Percentiles rank a stretch among this genome's conserved stretches.
Evolutionary conservation across 2,888 invertebrate species (phyloP).

Genomic region (Amiota mariae): DNA sequence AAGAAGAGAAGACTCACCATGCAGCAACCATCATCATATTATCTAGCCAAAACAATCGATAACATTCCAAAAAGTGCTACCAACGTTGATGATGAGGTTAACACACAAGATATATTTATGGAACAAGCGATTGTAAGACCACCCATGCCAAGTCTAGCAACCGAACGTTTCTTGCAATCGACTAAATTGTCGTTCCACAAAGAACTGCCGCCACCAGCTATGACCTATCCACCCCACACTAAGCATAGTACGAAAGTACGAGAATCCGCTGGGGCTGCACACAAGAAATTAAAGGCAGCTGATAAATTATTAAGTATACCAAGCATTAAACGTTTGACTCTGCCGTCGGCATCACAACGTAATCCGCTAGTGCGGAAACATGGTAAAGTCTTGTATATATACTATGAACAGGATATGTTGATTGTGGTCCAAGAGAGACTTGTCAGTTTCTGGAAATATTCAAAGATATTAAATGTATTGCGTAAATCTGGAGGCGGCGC

Average conservation of each 20-base stretch:
- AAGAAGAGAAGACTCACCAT: neutral
- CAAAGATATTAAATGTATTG: conserved; percentile 64
- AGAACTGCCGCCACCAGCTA: conserved; percentile 32
- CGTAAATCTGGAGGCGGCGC: conserved; percentile 31
- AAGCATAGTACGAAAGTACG: neutral
- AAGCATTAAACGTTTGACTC: conserved; percentile 53
- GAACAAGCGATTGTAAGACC: conserved; percentile 29
- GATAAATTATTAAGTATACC: neutral
- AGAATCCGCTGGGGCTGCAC: neutral
- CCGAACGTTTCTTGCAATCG: conserved; percentile 32
- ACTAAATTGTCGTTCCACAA: neutral
- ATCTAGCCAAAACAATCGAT: neutral
- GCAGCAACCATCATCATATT: neutral
- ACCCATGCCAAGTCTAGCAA: conserved; percentile 37
- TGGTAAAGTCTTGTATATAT: conserved; percentile 68
- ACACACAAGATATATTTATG: conserved; percentile 30
- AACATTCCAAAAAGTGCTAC: no score
- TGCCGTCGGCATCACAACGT: conserved; percentile 46
- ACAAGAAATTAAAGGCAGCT: neutral
- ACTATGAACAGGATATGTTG: conserved; percentile 68
- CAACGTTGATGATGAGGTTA: no score
- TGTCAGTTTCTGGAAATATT: conserved; percentile 71
- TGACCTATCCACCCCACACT: conserved; percentile 39
- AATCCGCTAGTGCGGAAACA: conserved; percentile 68
- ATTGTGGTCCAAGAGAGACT: conserved; percentile 68